Evolutionary conservation across 2,888 invertebrate genomes (phyloP), one percentile per base, ranked within the genome.

Genomic region (Tolmerus cingulatus): DNA sequence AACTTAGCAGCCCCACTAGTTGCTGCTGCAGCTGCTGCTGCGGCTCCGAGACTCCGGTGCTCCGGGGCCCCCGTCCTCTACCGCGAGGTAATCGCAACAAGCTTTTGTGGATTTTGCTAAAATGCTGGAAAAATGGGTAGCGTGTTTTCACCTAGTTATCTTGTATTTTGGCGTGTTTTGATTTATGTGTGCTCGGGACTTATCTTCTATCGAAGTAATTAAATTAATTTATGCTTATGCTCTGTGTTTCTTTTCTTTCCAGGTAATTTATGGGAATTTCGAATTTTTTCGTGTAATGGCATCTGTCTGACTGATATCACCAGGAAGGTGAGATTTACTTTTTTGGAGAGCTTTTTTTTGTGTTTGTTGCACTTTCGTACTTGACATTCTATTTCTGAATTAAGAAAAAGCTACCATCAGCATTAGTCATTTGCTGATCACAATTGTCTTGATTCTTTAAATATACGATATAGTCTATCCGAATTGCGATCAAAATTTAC

Each of bases 201-300:
- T 85, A 85, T 74, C 85, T 85, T 74, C 74, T 27, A 43, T 74
- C 23, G 74, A 74, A 46, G 34, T 86, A 86, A 86, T 86, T 55
- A 86, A 51, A 55, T 86, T 86, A 77, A 77, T 86, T 86, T 77
- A 55, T 86, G 46, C 74, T 51, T 86, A 19, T 86, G 40, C 46
- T 37, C 74, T 85, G 30, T 66, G 66, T 66, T 82, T 86, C 76
- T 86, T 77, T 37, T 86, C 55, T 86, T 86, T 86, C 9, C 77
- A 86, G 86, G 86, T 86, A 86, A 77, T 82, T 82, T 82, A 82
- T 82, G 82, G 82, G 37, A 82, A 27, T 66, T 66, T 66, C 66
- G 66, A 66, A 66, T 66, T 66, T 66, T 66, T 66, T 16, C 66
- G 66, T 66, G 66, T 66, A 66, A 66, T 27, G 12, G 12, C 9